Evolutionary conservation across 2,797 vertebrate genomes (phyloP).

Genomic region (Cephalopachus bancanus): DNA sequence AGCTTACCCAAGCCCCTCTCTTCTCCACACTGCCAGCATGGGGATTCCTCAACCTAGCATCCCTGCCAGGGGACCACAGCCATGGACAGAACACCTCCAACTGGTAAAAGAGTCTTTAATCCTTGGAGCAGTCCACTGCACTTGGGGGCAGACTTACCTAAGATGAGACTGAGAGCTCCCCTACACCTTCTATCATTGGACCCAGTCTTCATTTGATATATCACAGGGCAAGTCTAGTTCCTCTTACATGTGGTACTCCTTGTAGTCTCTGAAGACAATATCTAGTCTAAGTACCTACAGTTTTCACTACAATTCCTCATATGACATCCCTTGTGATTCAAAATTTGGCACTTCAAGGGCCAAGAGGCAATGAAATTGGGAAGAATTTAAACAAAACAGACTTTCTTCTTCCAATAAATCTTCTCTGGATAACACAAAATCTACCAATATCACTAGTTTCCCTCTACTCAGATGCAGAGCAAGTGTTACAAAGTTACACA

Average conservation of each 20-base stretch:
- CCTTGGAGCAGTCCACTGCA: not conserved
- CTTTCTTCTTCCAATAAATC: not conserved
- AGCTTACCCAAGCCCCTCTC: not conserved
- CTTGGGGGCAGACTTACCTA: not conserved
- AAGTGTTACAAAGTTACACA: not conserved
- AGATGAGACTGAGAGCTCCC: not conserved
- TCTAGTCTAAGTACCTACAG: not conserved
- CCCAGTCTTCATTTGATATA: not conserved
- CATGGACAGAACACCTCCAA: not conserved
- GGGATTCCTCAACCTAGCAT: not conserved
- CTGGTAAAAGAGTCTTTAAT: not conserved
- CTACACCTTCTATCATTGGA: not conserved
- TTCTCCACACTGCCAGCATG: not conserved
- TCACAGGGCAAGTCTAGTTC: not conserved
- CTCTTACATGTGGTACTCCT: not conserved
- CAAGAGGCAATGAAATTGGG: not conserved
- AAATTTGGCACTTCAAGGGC: not conserved
- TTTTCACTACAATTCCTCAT: not conserved
- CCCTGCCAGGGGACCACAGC: not conserved
- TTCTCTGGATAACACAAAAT: not conserved
- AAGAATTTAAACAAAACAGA: conserved; percentile 32
- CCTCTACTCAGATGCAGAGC: not conserved
- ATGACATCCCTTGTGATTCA: not conserved
- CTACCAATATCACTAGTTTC: not conserved
- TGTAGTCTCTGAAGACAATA: not conserved